phyloP scores from a whole-genome alignment of 35 echinoderm and acorn worm species.

The Ophiothrix spiculata region DNA sequence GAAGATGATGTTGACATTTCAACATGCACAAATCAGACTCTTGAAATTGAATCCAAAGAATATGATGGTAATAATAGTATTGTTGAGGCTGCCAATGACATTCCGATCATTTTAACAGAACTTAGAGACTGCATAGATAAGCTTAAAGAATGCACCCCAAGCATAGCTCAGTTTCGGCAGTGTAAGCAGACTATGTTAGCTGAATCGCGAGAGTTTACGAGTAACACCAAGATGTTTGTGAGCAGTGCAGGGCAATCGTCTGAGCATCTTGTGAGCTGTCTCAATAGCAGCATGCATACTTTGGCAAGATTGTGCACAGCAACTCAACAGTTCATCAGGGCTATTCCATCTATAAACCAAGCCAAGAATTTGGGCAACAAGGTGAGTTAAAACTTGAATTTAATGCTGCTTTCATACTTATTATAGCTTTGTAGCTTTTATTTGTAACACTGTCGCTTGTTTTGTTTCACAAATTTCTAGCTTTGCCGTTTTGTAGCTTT shows the following conservation, averaged over 20 bases:
- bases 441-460: too few species aligned
- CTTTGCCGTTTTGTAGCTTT: too few species aligned
- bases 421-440: too few species aligned
- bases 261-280: constrained; percentile 44
- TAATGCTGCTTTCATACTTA: too few species aligned
- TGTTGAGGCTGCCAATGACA: constrained; percentile 47
- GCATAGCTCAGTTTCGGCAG: constrained; percentile 39
- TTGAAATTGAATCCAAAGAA: constrained; percentile 69
- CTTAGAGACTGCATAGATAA: constrained; percentile 39
- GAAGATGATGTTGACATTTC: too few species aligned
- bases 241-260: constrained; percentile 70
- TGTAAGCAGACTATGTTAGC: constrained; percentile 58
- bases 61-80: constrained; percentile 51
- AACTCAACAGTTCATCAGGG: constrained; percentile 47
- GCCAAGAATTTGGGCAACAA: constrained; percentile 81
- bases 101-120: constrained; percentile 52
- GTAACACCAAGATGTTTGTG: constrained; percentile 90
- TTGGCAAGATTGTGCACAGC: constrained; percentile 66
- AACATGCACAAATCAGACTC: background rate
- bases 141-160: background rate
- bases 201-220: constrained; percentile 85
- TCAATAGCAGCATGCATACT: constrained; percentile 86
- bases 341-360: constrained; percentile 60
- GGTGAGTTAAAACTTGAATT: constrained; percentile 69
- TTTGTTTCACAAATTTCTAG: too few species aligned